Conservation (phyloP, 2,888 invertebrate species). For the Anthrax anthrax region DNA sequence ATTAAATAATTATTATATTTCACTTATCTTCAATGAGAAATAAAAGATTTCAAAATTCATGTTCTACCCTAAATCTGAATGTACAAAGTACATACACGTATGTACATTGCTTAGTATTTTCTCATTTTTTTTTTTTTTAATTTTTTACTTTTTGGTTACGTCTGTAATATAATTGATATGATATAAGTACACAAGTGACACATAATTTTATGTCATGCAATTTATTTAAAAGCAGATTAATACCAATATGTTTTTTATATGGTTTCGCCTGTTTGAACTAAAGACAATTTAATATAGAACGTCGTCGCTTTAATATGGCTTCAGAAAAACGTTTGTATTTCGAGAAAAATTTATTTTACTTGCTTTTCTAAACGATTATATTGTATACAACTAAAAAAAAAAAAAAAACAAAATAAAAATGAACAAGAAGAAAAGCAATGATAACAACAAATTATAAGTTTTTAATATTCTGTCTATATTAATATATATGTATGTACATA, state of each 20-base stretch:
- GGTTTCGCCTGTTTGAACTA: conserved; percentile 7
- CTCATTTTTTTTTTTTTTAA: too few relatives aligned
- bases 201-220: conserved; percentile 19
- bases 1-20: too few relatives aligned
- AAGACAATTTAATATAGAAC: conserved; percentile 7
- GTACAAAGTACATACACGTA: too few relatives aligned
- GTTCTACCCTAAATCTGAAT: too few relatives aligned
- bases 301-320: conserved; percentile 12
- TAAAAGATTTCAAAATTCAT: too few relatives aligned
- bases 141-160: too few relatives aligned
- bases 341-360: conserved; percentile 8
- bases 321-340: conserved; percentile 9
- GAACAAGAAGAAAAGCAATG: too few relatives aligned
- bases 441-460: too few relatives aligned
- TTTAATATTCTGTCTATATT: too few relatives aligned
- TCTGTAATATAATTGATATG: not conserved
- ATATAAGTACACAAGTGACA: conserved; percentile 14
- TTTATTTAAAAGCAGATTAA: conserved; percentile 19
- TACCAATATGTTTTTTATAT: conserved; percentile 6
- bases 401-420: not conserved
- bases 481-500: too few relatives aligned
- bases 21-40: too few relatives aligned
- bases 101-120: too few relatives aligned
- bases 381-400: not conserved
- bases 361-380: conserved; percentile 2